A percentile compares a stretch with the other conserved stretches of the same genome.
phyloP scores from a whole-genome alignment of 2,888 invertebrate species.

The Drosophila macrospina region DNA sequence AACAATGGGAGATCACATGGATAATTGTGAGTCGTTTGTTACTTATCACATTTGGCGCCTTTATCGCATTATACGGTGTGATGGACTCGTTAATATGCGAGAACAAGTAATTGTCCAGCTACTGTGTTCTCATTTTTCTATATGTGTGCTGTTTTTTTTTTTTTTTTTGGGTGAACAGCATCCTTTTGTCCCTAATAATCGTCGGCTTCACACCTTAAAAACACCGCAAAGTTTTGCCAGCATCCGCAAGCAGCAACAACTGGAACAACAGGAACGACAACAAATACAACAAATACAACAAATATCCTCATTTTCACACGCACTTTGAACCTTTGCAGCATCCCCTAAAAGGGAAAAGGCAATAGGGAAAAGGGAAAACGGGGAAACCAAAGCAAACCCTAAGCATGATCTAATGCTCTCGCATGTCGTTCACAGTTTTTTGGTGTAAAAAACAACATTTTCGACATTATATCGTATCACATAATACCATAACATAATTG shows the following conservation, averaged over 20 bases:
- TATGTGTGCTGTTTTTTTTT: too few species aligned
- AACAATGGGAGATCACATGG: conserved; percentile 62
- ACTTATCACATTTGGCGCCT: conserved; percentile 65
- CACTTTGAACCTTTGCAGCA: conserved; percentile 78
- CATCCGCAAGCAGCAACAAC: conserved; percentile 52
- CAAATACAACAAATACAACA: conserved; percentile 69
- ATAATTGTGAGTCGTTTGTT: conserved; percentile 52
- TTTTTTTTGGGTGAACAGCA: conserved; percentile 30
- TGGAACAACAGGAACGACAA: conserved; percentile 59
- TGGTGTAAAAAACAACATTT: conserved; percentile 82
- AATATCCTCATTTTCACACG: conserved; percentile 78
- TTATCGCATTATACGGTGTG: conserved; percentile 70
- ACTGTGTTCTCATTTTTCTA: conserved; percentile 29
- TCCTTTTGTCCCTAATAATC: conserved; percentile 62
- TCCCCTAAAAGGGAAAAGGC: conserved; percentile 59
- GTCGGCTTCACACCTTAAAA: conserved; percentile 68
- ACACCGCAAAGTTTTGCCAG: conserved; percentile 71
- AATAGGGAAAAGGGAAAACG: not conserved
- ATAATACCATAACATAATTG: conserved; percentile 71
- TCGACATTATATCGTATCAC: conserved; percentile 75
- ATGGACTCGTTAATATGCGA: conserved; percentile 11
- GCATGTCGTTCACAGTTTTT: conserved; percentile 54
- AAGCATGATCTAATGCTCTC: conserved; percentile 58
- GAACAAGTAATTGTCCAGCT: conserved; percentile 45
- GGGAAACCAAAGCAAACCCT: conserved; percentile 34